phyloP scores from a whole-genome alignment of 2,113 vertebrate genomes.

The Ophiodon elongatus region DNA sequence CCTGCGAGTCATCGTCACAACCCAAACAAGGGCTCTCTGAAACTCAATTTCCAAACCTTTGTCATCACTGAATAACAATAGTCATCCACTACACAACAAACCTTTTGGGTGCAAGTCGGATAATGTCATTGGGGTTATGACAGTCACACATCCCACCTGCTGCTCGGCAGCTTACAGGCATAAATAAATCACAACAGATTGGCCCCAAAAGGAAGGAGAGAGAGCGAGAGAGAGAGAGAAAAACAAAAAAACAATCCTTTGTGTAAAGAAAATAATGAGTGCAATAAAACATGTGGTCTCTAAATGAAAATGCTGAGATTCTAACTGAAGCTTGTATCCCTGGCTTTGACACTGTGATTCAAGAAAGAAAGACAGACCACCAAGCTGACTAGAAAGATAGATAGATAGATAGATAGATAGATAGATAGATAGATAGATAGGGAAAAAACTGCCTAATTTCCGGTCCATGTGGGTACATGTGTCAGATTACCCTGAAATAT shows the following conservation, averaged over 20 bases:
- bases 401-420: not conserved
- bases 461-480: not conserved
- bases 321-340: not conserved
- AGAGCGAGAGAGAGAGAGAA: not conserved
- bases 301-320: slow-evolving; percentile 32
- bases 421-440: not conserved
- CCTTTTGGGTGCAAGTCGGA: slow-evolving; percentile 45
- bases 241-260: slow-evolving; percentile 9
- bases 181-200: slow-evolving; percentile 76
- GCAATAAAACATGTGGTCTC: slow-evolving; percentile 59
- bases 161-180: slow-evolving; percentile 71
- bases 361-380: not conserved
- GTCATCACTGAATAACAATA: slow-evolving; percentile 52
- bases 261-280: slow-evolving; percentile 54
- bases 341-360: slow-evolving; percentile 12
- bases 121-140: slow-evolving; percentile 73
- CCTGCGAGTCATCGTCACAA: slow-evolving; percentile 55
- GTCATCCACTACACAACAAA: slow-evolving; percentile 37
- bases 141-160: slow-evolving; percentile 72
- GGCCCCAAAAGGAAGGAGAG: slow-evolving; percentile 30
- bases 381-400: not conserved
- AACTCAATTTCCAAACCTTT: slow-evolving; percentile 58
- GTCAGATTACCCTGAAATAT: not conserved
- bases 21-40: slow-evolving; percentile 30
- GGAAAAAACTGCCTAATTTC: not conserved